Evolutionary conservation across 1,140 invertebrate species (phyloP), one percentile per base, ranked within the genome.

Genomic region (Dreissena polymorpha): DNA sequence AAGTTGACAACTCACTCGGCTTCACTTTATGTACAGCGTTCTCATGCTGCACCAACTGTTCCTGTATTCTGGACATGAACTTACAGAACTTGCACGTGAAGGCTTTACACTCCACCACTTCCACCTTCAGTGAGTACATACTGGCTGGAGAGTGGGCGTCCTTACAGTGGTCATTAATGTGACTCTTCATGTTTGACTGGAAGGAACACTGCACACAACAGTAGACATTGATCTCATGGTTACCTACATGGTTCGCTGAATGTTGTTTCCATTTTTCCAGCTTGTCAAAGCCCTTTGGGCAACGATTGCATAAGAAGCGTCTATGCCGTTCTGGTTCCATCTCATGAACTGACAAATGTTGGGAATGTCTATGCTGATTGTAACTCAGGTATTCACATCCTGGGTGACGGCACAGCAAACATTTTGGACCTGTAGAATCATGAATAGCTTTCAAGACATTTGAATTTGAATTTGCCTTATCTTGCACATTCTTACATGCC

Each of bases 161-260:
- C 50, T 29, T 16, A 23, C 64, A 65, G 71, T 83, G 81, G 39
- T 83, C 81, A 64, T 76, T 83, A 14, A 83, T 83, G 23, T 76
- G 72, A 70, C 55, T 64, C 60, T 77, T 83, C 27, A 76, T 72
- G 49, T 83, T 83, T 13, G 81, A 60, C 39, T 8, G 25, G 53
- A 50, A 83, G 14, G 73, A n/a, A 77, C 81, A 83, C 18, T 55
- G 13, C 12, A 60, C 71, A 49, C 81, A 83, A 18, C n/a, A n/a
- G 18, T 69, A 76, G 7, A 77, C n/a, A 27, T 83, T 83, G 13
- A 83, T 51, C 12, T 68, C 25, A 71, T 83, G 27, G n/a, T 71
- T 76, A 10, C 81, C 81, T 49, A 77, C 27, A 68, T 83, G 81
- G 49, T 83, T 83, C 18, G 14, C 27, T 0, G 76, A n/a, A 64